Conservation (phyloP, 2,113 vertebrate species). For the Hippocampus mohnikei region DNA sequence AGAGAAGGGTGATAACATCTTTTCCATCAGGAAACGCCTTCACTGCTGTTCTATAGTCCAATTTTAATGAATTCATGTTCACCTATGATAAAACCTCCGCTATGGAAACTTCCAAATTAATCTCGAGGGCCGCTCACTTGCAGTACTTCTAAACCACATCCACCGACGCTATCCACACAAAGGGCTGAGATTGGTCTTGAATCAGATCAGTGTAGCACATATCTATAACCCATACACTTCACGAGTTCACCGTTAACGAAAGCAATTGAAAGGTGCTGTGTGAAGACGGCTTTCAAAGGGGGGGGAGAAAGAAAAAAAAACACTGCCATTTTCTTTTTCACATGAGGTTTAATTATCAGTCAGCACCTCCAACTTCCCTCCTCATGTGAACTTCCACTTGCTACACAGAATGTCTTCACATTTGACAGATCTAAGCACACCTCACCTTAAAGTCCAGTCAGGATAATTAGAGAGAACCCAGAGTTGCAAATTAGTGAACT, state of each 20-base stretch:
- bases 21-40: conserved; percentile 1
- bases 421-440: neutral
- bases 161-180: neutral
- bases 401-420: neutral
- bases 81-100: neutral
- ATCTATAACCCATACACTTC: neutral
- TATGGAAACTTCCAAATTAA: neutral
- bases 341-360: neutral
- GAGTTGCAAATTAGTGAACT: neutral
- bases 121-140: neutral
- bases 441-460: neutral
- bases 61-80: neutral
- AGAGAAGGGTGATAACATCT: neutral
- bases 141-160: neutral
- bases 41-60: neutral
- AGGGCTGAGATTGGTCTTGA: neutral
- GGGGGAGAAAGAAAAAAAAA: too few species aligned
- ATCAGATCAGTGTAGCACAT: neutral
- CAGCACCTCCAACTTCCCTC: neutral
- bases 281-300: conserved; percentile 7
- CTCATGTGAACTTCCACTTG: conserved; percentile 2
- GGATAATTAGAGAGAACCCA: neutral
- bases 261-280: conserved; percentile 1
- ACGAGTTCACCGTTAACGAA: neutral
- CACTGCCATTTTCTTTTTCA: neutral